Conservation (phyloP, 1,140 invertebrate genomes). For the Monomorium pharaonis region DNA sequence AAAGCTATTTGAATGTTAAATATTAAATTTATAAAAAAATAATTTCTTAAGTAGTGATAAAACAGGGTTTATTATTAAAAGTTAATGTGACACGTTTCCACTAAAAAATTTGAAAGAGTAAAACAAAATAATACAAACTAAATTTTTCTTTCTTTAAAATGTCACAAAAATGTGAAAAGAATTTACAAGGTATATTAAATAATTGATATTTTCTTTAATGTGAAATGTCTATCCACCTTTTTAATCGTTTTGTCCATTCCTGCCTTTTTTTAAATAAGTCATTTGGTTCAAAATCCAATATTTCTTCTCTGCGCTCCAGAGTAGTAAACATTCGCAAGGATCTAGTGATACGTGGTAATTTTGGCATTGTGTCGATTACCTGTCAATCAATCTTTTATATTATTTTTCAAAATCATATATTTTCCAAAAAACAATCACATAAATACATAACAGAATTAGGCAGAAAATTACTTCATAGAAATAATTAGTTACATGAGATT, state of each 20-base stretch:
- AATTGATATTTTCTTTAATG: constrained; percentile 1
- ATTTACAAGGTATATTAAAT: constrained; percentile 23
- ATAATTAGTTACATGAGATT: not conserved
- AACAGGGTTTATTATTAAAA: too few species aligned
- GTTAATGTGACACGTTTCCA: too few species aligned
- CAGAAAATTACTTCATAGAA: not conserved
- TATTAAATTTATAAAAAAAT: too few species aligned
- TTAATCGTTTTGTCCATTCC: constrained; percentile 67
- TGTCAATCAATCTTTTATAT: not conserved
- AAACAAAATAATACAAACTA: too few species aligned
- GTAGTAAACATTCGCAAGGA: constrained; percentile 78
- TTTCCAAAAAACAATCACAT: not conserved
- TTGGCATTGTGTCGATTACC: constrained; percentile 68
- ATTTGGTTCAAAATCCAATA: constrained; percentile 60
- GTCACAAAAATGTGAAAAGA: not conserved
- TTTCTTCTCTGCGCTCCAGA: constrained; percentile 70
- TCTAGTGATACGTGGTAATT: constrained; percentile 78
- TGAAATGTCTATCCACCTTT: constrained; percentile 68
- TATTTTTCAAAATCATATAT: not conserved
- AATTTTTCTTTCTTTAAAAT: too few species aligned
- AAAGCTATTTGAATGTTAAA: too few species aligned
- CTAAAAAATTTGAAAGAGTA: too few species aligned
- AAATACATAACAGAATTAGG: not conserved
- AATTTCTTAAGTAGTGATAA: too few species aligned
- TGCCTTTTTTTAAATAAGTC: constrained; percentile 74